Base-by-base conservation (phyloP, 2,113 vertebrate genomes). In the Numida meleagris region DNA sequence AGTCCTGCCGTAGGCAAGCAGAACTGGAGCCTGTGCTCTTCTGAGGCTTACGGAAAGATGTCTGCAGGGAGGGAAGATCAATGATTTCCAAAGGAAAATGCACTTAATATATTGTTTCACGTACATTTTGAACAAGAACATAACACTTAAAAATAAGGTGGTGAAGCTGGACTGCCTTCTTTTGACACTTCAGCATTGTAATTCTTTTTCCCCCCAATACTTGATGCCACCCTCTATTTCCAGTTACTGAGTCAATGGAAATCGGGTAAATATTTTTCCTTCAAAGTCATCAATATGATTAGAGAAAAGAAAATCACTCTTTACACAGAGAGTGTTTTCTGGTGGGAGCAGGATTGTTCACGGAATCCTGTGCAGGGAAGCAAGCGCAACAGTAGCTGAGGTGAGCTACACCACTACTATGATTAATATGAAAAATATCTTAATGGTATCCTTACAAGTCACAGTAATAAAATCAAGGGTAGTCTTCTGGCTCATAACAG, bases 401-500 rank as follows among this genome's bases (percentile, higher is more conserved):
- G 16, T 61, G 27, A 90, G 61, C 34, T 4, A 73, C 12, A 65
- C 45, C 45, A 62, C 25, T 33, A 55, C 9, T 71, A 74, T 33
- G 55, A 45, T 34, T 38, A 82, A 55, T 33, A 77, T 5, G 61
- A 94, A 81, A 89, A 71, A 78, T n/a, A 80, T 27, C 48, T 81
- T 77, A 51, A 63, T 53, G 4, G 19, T 88, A 85, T 80, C 51
- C 68, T 86, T 72, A 65, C 65, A 93, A 90, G 78, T 94, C 89
- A 95, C 78, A 92, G 61, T 78, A 94, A 93, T 71, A 91, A 91
- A 86, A 90, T 48, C 14, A 68, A 86, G 40, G 48, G 82, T 31
- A 86, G n/a, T 81, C 38, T 91, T 91, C 82, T 94, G 94, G 87
- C 89, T 96, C 81, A 63, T 55, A 89, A 82, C 10, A 88, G 82